Evolutionary conservation across 2,113 vertebrate genomes (phyloP), one percentile per base, ranked within the genome.

Genomic region (Semicossyphus pulcher): DNA sequence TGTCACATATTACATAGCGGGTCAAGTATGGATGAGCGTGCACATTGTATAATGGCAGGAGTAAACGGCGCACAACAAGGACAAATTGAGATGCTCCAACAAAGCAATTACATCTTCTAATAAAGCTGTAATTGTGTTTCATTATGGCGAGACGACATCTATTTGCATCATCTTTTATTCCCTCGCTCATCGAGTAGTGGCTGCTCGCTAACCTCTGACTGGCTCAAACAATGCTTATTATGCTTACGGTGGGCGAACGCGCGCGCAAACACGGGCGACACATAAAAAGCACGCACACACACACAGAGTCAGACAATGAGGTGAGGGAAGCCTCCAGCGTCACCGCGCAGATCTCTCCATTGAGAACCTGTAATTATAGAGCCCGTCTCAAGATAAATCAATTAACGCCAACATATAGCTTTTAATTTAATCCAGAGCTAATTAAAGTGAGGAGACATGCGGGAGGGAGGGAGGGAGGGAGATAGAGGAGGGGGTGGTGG

Each of bases 321-420:
- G 69, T 20, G 42, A 62, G 68, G 52, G 53, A 79, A 78, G 86
- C 88, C 85, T 81, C 70, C 29, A 68, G 86, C 70, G 52, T 87
- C 85, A 76, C 66, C 20, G 73, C 21, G 25, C 60, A 72, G 70
- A 91, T 89, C 86, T 88, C 90, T 92, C 89, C 87, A 90, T 92
- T 92, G 86, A 91, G 84, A 91, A 91, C 84, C 90, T 91, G 90
- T 93, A 94, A 93, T 93, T 93, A 94, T 89, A 91, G 80, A 87
- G 81, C 88, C 77, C 82, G 87, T 92, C 89, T 92, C 81, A 84
- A 88, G 90, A 94, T 92, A 91, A 92, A 93, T 93, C 92, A 93
- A 93, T 94, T 92, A 93, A 90, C 78, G 41, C 61, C 83, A 93
- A 89, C 90, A 88, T 91, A 92, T 91, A 92, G 93, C 90, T 92